Conservation (phyloP, 2,888 invertebrate species). For the Blomia tropicalis region DNA sequence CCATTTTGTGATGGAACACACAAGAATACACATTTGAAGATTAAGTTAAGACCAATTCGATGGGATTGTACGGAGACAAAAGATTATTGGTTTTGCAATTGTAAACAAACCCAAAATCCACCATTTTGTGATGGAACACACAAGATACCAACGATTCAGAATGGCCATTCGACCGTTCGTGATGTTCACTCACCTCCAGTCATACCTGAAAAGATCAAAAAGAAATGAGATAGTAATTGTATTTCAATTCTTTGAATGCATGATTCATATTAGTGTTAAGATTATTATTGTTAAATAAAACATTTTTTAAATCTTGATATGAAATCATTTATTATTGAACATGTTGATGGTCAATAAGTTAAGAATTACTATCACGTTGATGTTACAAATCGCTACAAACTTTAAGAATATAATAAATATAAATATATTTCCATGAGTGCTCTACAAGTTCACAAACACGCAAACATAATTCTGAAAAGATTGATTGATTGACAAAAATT, state of each 20-base stretch:
- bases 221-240: too few species aligned
- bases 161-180: slow-evolving; percentile 19
- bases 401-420: neutral
- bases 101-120: slow-evolving; percentile 78
- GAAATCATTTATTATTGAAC: neutral
- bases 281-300: neutral
- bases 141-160: slow-evolving; percentile 26
- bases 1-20: slow-evolving; percentile 91
- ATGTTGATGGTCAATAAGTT: too few species aligned
- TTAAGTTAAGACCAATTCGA: slow-evolving; percentile 57
- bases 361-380: too few species aligned
- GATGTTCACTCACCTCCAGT: slow-evolving; percentile 20
- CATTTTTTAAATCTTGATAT: neutral
- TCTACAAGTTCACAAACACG: neutral
- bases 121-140: slow-evolving; percentile 97
- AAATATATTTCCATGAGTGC: neutral
- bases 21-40: slow-evolving; percentile 54
- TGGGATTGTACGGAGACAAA: slow-evolving; percentile 71
- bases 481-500: too few species aligned
- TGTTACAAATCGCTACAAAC: neutral
- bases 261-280: too few species aligned
- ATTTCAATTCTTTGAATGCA: too few species aligned
- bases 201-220: slow-evolving; percentile 3
- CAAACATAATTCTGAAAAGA: too few species aligned
- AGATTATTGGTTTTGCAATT: slow-evolving; percentile 92